A percentile compares a stretch with the other conserved stretches of the same genome.
These are phyloP conservation scores for Colaptes auratus DNA, from an alignment of 2,113 vertebrate genomes.

Conservation along the genomic window DNA sequence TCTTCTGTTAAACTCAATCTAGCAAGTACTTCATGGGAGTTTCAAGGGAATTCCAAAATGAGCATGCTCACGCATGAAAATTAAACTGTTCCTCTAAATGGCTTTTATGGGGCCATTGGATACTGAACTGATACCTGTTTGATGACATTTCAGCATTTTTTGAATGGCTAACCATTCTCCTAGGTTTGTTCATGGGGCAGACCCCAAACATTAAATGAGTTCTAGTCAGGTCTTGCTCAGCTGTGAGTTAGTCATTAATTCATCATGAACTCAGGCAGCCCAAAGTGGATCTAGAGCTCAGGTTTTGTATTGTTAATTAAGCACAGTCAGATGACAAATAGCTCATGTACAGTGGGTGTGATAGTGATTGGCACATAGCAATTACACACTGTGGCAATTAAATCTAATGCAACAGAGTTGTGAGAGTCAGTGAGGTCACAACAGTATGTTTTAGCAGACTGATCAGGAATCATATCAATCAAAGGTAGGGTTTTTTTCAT, in stretches of 20 bases:
- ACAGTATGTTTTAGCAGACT: not conserved
- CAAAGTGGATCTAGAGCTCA: not conserved
- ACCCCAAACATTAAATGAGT: not conserved
- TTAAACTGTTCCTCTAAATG: not conserved
- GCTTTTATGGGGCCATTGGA: not conserved
- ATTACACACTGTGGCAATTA: constrained; percentile 9
- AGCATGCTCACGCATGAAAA: not conserved
- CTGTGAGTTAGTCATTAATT: not conserved
- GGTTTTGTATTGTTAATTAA: constrained; percentile 19
- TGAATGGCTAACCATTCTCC: not conserved
- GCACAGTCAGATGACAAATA: not conserved
- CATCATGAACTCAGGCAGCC: not conserved
- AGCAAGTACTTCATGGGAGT: not conserved
- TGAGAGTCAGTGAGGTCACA: not conserved
- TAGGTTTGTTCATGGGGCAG: not conserved
- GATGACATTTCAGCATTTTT: not conserved
- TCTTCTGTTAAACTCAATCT: not conserved
- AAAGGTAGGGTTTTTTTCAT: not conserved
- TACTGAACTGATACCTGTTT: not conserved
- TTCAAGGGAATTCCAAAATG: not conserved
- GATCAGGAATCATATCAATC: not conserved
- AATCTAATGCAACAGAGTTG: not conserved
- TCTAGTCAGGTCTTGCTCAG: not conserved
- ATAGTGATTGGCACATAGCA: not conserved
- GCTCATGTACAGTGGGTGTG: not conserved